phyloP scores from a whole-genome alignment of 2,797 vertebrate genomes.

The Urocyon cinereoargenteus region DNA sequence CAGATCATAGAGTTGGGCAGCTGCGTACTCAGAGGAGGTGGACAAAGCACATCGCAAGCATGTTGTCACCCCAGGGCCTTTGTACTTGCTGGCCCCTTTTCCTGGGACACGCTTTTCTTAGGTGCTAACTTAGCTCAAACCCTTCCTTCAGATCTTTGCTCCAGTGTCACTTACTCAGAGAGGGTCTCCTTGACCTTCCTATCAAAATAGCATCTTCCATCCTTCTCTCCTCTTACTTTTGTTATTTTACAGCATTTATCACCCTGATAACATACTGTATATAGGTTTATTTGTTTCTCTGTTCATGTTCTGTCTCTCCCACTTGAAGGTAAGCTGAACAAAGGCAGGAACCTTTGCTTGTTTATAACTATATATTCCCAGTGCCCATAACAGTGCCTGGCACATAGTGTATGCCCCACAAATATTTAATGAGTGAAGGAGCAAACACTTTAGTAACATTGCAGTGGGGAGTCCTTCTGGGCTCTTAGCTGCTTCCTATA shows the following conservation, averaged over 20 bases:
- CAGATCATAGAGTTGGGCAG: neutral
- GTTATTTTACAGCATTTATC: neutral
- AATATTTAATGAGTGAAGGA: neutral
- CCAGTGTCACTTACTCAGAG: neutral
- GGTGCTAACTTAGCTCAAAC: neutral
- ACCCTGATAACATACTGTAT: neutral
- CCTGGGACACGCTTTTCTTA: neutral
- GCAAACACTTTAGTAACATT: neutral
- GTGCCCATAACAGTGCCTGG: neutral
- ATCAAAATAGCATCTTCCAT: neutral
- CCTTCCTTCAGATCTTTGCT: constrained; percentile 28
- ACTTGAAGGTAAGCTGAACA: neutral
- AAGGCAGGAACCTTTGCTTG: neutral
- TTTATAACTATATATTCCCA: neutral
- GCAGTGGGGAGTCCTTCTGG: neutral
- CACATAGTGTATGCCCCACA: neutral
- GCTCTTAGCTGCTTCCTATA: neutral
- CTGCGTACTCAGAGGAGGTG: neutral
- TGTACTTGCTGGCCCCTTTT: neutral
- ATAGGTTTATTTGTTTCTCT: neutral
- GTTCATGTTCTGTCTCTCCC: neutral
- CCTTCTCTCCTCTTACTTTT: neutral
- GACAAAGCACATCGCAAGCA: neutral
- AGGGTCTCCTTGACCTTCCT: neutral
- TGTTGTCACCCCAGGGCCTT: neutral